Base-by-base conservation (phyloP, 2,113 vertebrate species). In the Syrrhaptes paradoxus region DNA sequence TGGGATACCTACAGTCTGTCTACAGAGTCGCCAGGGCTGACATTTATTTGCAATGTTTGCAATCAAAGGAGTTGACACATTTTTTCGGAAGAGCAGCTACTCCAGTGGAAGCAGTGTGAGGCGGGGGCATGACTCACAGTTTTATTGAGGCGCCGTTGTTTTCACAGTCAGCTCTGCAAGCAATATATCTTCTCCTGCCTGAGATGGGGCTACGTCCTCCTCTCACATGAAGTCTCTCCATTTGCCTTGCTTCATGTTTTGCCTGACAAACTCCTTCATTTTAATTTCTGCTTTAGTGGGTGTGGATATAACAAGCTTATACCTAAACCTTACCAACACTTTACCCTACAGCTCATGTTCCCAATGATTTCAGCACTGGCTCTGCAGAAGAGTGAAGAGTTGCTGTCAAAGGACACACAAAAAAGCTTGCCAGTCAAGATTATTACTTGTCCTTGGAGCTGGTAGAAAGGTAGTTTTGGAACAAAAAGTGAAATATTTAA, bases 161-260 rank as follows among this genome's bases (percentile, higher is more conserved):
- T 87, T 70, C 87, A 78, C 79, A 91, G 87, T 6, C 82, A 29
- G 62, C 79, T 95, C 94, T 91, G 94, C 81, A 95, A 82, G 91
- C 91, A 85, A 95, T 96, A 84, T 38, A 95, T 94, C 90, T 94
- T 94, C 87, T 79, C 57, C 20, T 11, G 85, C 36, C 81, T 83
- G 58, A 52, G 65, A 43, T 3, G 45, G 77, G 73, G 54, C 52
- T 28, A 41, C 8, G 38, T 11, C 77, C 61, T 70, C 45, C 51
- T 51, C 68, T 83, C 36, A 11, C 43, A 5, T 66, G 79, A 57
- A 89, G 57, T 0, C 3, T 34, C 83, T 90, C 57, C 14, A 11
- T 67, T 90, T 58, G 34, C 31, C 57, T 59, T 4, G 3, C 51
- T 73, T 48, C n/a, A 5, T 34, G 34, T 32, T 85, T 87, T 71